These are phyloP conservation scores for Orientallactaga sibirica DNA, from an alignment of 2,797 vertebrate species.

Conservation along the genomic window DNA sequence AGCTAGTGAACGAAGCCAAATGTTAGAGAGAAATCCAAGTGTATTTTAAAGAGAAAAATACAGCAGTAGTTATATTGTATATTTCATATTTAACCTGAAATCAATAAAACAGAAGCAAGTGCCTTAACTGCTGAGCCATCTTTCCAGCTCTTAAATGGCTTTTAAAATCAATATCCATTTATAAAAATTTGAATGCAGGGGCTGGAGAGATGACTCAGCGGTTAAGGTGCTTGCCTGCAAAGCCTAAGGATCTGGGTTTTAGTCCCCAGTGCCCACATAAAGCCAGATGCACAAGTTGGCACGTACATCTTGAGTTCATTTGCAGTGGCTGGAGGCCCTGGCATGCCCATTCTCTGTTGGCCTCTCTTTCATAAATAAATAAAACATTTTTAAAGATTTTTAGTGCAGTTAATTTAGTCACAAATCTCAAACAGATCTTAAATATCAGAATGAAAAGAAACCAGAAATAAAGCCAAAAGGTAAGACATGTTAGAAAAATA, in stretches of 20 bases:
- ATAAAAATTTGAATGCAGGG: constrained; percentile 46
- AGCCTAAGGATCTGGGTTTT: too few relatives aligned
- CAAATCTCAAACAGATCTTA: constrained; percentile 51
- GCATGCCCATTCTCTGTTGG: too few relatives aligned
- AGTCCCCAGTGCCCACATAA: too few relatives aligned
- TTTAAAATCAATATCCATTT: constrained; percentile 53
- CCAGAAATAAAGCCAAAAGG: constrained; percentile 35
- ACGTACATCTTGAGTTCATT: too few relatives aligned
- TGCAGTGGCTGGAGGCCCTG: too few relatives aligned
- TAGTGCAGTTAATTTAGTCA: constrained; percentile 40
- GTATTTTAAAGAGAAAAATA: constrained; percentile 38
- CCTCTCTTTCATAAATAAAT: too few relatives aligned
- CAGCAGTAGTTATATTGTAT: neutral
- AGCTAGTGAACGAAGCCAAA: neutral
- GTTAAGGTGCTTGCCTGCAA: too few relatives aligned
- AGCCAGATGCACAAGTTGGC: too few relatives aligned
- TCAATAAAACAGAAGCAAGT: neutral
- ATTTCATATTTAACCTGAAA: constrained; percentile 34
- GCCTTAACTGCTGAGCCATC: too few relatives aligned
- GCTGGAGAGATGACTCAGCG: too few relatives aligned
- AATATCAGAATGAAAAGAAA: constrained; percentile 31
- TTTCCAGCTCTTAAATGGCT: constrained; percentile 30
- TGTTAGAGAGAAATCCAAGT: neutral
- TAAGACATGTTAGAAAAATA: constrained; percentile 27
- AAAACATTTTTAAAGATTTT: neutral